Evolutionary conservation across 2,113 vertebrate species (phyloP), one percentile per base, ranked within the genome.

Genomic region (Prochilodus magdalenae): DNA sequence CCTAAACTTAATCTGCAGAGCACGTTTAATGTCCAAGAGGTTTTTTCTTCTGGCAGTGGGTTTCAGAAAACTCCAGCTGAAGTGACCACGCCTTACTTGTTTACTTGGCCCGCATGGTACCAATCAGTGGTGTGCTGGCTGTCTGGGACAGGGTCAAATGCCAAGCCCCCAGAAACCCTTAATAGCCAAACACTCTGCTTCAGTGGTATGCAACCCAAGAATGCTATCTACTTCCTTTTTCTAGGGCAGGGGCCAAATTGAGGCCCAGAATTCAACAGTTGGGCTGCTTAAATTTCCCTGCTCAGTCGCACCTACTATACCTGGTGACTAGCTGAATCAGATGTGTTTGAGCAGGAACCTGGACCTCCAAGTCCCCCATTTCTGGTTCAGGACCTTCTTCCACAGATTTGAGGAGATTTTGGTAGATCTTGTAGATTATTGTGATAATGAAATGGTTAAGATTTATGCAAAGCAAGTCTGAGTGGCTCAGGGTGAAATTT

Each of bases 101-200:
- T 83, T 81, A 86, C 85, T 88, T 92, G 89, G 86, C 83, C 85
- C 75, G 65, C 86, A 84, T 86, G 88, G 88, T 84, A 88, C 88
- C 86, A 88, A 87, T 90, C 89, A 84, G 83, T n/a, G 63, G 86
- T 65, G 73, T 81, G 77, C 81, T 88, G 86, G 89, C 87, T 84
- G 86, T 87, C 86, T 88, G 76, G 33, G 81, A 30, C 29, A 47
- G 81, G 89, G 89, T 92, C 90, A 91, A 88, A 90, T 75, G 90
- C 89, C 89, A 94, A 91, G 90, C 90, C 91, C n/a, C 87, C 87
- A 90, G 77, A 81, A 84, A 85, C 53, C 26, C 55, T 89, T 91
- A 88, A 89, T 86, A 90, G 84, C 79, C 80, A 88, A 87, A 81
- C 59, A 73, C 79, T 85, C 77, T 78, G 83, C 87, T 87, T 80